phyloP scores from a whole-genome alignment of 2,888 invertebrate genomes.

The Panzeria rudis region DNA sequence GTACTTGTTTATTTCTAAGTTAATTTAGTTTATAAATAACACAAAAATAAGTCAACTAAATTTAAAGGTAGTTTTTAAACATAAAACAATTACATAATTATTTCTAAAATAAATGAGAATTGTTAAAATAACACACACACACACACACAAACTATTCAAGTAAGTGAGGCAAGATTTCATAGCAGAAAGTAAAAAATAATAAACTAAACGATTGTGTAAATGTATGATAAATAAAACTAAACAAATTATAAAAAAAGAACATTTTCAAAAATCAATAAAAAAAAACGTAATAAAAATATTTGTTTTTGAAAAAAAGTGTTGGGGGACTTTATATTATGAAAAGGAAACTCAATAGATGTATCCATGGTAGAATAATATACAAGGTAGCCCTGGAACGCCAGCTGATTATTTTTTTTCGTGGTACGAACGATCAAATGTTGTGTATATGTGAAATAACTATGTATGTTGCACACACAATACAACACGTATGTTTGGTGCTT shows the following conservation, averaged over 20 bases:
- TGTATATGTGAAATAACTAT: no score
- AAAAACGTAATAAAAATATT: constrained; percentile 49
- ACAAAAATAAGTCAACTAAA: constrained; percentile 49
- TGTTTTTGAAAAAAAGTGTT: constrained; percentile 15
- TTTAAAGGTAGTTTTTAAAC: constrained; percentile 55
- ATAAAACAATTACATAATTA: constrained; percentile 49
- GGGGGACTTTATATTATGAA: neutral
- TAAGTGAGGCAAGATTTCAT: constrained; percentile 56
- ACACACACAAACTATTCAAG: constrained; percentile 42
- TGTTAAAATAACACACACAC: constrained; percentile 55
- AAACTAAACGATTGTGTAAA: constrained; percentile 59
- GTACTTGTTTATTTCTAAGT: constrained; percentile 62
- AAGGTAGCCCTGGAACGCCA: no score
- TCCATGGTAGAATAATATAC: no score
- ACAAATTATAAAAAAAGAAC: constrained; percentile 31
- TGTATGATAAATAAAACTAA: constrained; percentile 60
- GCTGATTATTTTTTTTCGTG: no score
- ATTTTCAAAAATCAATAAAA: constrained; percentile 70
- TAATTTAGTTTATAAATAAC: constrained; percentile 41
- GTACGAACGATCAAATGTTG: no score
- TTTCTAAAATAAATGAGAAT: constrained; percentile 66
- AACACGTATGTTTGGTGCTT: no score
- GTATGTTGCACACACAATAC: no score
- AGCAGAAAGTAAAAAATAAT: constrained; percentile 56
- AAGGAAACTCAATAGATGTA: neutral